Evolutionary conservation across 2,797 vertebrate species (phyloP).

Genomic region (Chaetodon trifasciatus): DNA sequence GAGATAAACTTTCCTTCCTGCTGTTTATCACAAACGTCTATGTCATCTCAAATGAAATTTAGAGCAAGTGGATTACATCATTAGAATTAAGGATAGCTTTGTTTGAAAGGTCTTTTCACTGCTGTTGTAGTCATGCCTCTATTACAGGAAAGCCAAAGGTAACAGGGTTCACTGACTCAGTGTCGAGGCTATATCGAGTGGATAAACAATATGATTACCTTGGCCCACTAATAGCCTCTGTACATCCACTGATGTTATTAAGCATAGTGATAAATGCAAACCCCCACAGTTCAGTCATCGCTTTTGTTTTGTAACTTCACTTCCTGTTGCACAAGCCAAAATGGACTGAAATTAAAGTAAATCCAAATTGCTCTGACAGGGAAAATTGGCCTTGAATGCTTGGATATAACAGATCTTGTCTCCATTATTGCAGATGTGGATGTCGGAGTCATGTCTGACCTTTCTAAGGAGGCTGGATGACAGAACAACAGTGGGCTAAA

Average conservation of each 20-base stretch:
- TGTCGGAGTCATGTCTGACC: constrained; percentile 16
- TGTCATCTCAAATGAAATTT: constrained; percentile 16
- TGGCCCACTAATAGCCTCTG: constrained; percentile 52
- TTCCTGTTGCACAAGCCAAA: constrained; percentile 43
- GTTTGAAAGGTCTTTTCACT: not conserved
- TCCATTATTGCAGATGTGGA: constrained; percentile 18
- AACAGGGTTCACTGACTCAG: constrained; percentile 41
- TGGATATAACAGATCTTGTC: constrained; percentile 17
- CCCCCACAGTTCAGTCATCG: constrained; percentile 34
- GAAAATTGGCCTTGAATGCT: constrained; percentile 44
- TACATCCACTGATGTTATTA: constrained; percentile 50
- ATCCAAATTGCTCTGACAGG: constrained; percentile 37
- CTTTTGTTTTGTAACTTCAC: constrained; percentile 38
- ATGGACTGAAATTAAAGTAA: constrained; percentile 50
- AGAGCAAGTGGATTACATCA: constrained; percentile 19
- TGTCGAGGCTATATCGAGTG: constrained; percentile 33
- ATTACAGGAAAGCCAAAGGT: constrained; percentile 15
- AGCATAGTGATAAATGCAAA: constrained; percentile 50
- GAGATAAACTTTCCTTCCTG: not conserved
- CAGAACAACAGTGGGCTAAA: constrained; percentile 1
- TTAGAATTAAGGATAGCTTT: not conserved
- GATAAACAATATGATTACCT: constrained; percentile 60
- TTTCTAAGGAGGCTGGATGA: constrained; percentile 12
- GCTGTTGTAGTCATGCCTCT: not conserved
- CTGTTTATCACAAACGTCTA: constrained; percentile 24